Base-by-base conservation (phyloP, 2,888 invertebrate genomes). In the Polydrusus tereticollis region DNA sequence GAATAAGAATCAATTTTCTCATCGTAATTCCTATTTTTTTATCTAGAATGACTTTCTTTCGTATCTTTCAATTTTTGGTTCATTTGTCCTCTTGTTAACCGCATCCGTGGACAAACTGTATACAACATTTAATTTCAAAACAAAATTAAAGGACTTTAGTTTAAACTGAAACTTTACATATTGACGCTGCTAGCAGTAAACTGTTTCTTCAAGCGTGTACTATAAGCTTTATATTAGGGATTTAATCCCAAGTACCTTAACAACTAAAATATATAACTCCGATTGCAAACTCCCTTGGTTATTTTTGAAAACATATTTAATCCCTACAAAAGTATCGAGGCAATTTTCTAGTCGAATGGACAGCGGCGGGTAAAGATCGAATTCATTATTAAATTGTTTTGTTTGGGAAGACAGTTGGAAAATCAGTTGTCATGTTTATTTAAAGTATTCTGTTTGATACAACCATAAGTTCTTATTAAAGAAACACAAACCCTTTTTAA, bases 221-320 rank as follows among this genome's bases (percentile, higher is more conserved):
- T 52, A 52, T 26, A 55, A 52, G 52, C 29, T 52, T 52, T 52
- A 29, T 29, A 16, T 52, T 55, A 55, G 29, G 52, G 29, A 55
- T 10, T 55, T 29, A 55, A 55, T 29, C 29, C 52, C 5, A 29
- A 26, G 52, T 55, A 55, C 50, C 26, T 47, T 47, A 47, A 47
- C 47, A 12, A 45, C 21, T 50, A 50, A 50, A 50, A 50, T 26
- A 14, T 50, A 26, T 14, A 33, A 55, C 29, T 55, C 14, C 6
- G n/a, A 26, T 18, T 55, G 52, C 52, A 10, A 55, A 18, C 52
- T 29, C 18, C 8, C 18, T 8, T 18, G 52, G 23, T 29, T 55
- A 55, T 55, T 55, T 55, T 55, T 6, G 2, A 33, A 55, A 55
- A 29, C 18, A 55, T 55, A n/a, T n/a, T n/a, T n/a, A 55, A 52